Percentiles rank a stretch among this genome's conserved stretches.
Conservation (phyloP, 2,797 vertebrate species). For the Ptychobarbus kaznakovi region DNA sequence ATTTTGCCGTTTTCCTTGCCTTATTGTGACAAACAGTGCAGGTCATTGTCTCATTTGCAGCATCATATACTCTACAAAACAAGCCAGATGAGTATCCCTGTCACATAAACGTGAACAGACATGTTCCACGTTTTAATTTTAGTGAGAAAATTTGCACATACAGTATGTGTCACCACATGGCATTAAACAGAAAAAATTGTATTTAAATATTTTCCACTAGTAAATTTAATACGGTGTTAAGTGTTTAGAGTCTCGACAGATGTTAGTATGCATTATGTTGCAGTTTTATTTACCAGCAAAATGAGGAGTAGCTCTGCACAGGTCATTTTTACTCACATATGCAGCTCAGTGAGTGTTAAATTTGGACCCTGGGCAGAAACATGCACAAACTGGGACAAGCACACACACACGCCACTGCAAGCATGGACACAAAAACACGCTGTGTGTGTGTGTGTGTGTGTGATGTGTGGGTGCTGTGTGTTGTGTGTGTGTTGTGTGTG, state of each 20-base stretch:
- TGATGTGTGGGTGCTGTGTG: no score
- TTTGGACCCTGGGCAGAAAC: conserved; percentile 19
- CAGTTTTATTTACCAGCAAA: neutral
- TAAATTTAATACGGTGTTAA: neutral
- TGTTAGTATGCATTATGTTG: neutral
- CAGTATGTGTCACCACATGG: neutral
- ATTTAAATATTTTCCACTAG: neutral
- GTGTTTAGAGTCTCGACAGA: neutral
- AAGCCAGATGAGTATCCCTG: neutral
- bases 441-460: no score
- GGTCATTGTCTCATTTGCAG: neutral
- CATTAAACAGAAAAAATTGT: neutral
- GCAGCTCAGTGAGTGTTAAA: conserved; percentile 10
- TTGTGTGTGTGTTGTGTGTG: no score
- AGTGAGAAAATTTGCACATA: neutral
- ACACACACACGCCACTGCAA: neutral
- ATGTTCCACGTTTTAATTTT: neutral
- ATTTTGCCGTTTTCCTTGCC: neutral
- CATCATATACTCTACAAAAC: neutral
- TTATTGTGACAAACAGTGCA: neutral
- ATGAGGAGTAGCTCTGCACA: conserved; percentile 7
- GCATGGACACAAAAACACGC: no score
- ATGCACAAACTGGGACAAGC: conserved; percentile 37
- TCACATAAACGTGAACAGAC: neutral
- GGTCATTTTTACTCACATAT: conserved; percentile 33